Evolutionary conservation across 2,113 vertebrate genomes (phyloP), one percentile per base, ranked within the genome.

Genomic region (Phylloscopus whistleri): DNA sequence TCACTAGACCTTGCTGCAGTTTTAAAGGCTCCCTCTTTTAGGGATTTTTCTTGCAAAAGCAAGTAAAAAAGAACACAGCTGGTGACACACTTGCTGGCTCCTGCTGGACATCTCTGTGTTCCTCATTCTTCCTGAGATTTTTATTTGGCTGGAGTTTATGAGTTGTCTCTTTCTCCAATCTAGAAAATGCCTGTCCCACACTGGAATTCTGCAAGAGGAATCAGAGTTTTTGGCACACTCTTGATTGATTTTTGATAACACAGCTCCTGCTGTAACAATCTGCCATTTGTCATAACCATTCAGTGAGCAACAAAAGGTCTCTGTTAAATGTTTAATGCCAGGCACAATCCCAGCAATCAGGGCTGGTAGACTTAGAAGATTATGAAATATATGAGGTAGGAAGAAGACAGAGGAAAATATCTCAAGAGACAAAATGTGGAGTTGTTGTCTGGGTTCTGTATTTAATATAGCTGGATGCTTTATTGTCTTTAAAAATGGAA

Each of bases 201-300:
- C n/a, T 21, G 30, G 44, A 86, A 77, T 93, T 94, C 83, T 90
- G 72, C 10, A 64, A 48, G 77, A 48, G 60, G 22, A 86, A 13
- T 13, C 67, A 28, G 55, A 67, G 76, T 31, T 93, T 96, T 90
- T 93, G 84, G 58, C 83, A 81, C 31, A 26, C 24, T 49, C 39
- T 60, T 22, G 83, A 87, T 23, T 81, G 72, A 70, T 79, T 92
- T 95, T 90, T 74, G 94, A 93, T 94, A 95, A 84, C 56, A 70
- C 83, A 90, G 83, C 56, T 90, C 64, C 48, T 80, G 27, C 63
- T 84, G 48, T 70, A 94, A 96, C 95, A 97, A 70, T 93, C 83
- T 95, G 48, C 68, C 52, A n/a, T 92, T 95, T 95, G 68, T 96
- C 76, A 55, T n/a, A 67, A 70, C 35, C 43, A 21, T 84, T 58